Base-by-base conservation (phyloP, 2,888 invertebrate genomes). In the Globia sparganii region DNA sequence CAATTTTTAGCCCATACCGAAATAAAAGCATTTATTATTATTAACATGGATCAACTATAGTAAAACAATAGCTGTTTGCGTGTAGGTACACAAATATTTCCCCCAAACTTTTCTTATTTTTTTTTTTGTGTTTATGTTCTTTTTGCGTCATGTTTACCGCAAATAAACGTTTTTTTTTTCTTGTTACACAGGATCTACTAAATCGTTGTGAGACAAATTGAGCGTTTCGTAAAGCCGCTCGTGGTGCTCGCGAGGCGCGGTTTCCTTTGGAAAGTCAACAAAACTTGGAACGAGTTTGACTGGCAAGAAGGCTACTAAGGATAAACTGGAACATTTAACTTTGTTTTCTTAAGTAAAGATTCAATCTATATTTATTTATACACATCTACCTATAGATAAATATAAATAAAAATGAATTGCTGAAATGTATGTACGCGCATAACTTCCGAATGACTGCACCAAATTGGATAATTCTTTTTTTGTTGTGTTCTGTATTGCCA, bases 211-310 rank as follows among this genome's bases (percentile, higher is more conserved):
- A 71, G 69, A 64, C 70, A 72, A 79, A 84, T 66, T 53, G 43
- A 58, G 46, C 34, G 68, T 76, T 77, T 59, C 65, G 58, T 49
- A 64, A 81, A 72, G 46, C 25, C 25, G 28, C 8, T 43, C 40
- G 59, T 37, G 25, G 15, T 18, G 71, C 37, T 59, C 13, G 25
- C 49, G 13, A 71, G 71, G 61, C 28, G 58, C 62, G 53, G 74
- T 84, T 84, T 81, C 82, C 82, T 79, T 77, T 77, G 78, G 76
- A 84, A 80, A 75, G 84, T 83, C 69, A 67, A 80, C 73, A 78
- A 56, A 85, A 77, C 77, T 71, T 67, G 43, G 31, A 83, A 84
- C 84, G 56, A 75, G 84, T 83, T 72, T 58, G 0, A 15, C 34
- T 61, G 15, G 40, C 34, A 28, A 62, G 62, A 40, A 58, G 9